Base-by-base conservation (phyloP, 2,888 invertebrate species). In the Tetrapedia diversipes region DNA sequence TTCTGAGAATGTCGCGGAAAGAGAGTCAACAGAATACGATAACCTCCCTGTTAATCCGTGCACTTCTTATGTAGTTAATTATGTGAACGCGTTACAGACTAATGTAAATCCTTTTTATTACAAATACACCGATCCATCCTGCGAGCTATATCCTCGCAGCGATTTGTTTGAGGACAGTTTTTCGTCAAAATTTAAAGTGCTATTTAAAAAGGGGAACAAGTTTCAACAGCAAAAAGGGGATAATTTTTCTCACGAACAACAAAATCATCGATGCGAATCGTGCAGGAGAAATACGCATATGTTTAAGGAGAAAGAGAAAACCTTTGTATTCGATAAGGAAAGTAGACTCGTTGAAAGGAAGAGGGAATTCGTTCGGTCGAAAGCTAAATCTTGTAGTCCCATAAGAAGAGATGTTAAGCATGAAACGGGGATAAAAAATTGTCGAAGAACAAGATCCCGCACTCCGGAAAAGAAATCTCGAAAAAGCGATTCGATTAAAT, bases 51-150 rank as follows among this genome's bases (percentile, higher is more conserved):
- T 37, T 29, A 45, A 64, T 19, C 19, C n/a, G 10, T 37, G 41
- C 37, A 45, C 60, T 6, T 64, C 56, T 19, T 76, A 61, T 8
- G 14, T 70, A 14, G 27, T 76, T 0, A 70, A 76, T 53, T 77
- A 65, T 27, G 56, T 61, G 24, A 32, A 76, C 24, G 16, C 24
- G 11, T 32, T 69, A 22, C 64, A 69, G 11, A 11, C 41, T 6
- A 16, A 61, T 6, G 4, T 24, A 10, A 19, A 14, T 19, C 41
- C 56, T 1, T 69, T 77, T 45, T 43, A 22, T 11, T 49, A 34
- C 1, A n/a, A 64, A 1, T 14, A 14, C 22, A n/a, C 4, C 27
- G 16, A 10, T 16, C 2, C 24, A 0, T 19, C 60, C 1, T 22
- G 11, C 19, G 10, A 29, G 32, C 16, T 34, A 4, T 29, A 54